Base-by-base conservation (phyloP, 2,113 vertebrate genomes). In the Actinemys pallida region DNA sequence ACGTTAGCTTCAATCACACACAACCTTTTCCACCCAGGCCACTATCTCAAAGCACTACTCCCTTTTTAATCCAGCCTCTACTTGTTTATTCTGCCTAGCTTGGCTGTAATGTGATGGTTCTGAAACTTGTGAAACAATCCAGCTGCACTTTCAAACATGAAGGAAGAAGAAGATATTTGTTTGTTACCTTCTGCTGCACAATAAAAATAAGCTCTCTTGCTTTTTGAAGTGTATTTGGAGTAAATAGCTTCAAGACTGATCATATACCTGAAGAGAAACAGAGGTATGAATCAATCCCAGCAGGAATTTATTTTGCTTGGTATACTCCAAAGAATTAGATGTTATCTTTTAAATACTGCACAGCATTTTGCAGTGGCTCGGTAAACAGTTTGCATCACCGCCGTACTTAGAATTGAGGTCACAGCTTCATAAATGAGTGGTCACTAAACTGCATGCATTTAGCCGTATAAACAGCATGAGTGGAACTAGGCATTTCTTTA, bases 341-440 rank as follows among this genome's bases (percentile, higher is more conserved):
- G 16, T 12, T 69, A 88, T 24, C 95, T 20, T 0, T 75, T 69
- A 57, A 78, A 85, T 2, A 3, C 76, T 19, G 88, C 76, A 20
- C 52, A 83, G 25, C 2, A 2, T 53, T 92, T 54, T 87, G 78
- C 1, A 0, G 29, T 83, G 20, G 81, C 59, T 94, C 42, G 16
- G 88, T 56, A 76, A 90, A 84, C 76, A 76, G 49, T 1, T 1
- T 16, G 2, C 14, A 0, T 0, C 65, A 90, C 90, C 86, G 56
- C 85, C 59, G 78, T 35, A 62, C 83, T 92, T 78, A 3, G 2
- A 80, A 35, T 76, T 31, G 59, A 94, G 96, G 82, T 87, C 93
- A 93, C 83, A 94, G 94, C 91, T 79, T 79, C 20, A 29, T 82
- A 88, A 94, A 90, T 35, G 65, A 81, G 83, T 84, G 89, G 92